Conservation (phyloP, 2,888 invertebrate genomes). For the Smittia aterrima region DNA sequence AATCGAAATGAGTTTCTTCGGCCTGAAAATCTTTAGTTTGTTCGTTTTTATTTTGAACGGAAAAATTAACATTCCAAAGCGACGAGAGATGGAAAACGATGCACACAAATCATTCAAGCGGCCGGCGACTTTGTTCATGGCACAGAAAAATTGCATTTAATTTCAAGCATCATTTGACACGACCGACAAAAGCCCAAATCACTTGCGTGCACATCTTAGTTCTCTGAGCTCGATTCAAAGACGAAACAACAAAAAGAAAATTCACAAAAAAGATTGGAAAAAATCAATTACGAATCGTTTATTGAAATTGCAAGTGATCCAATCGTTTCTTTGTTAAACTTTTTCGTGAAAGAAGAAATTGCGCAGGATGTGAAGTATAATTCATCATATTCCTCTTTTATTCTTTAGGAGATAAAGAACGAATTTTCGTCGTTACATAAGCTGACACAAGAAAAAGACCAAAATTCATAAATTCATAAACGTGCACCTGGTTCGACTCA, state of each 20-base stretch:
- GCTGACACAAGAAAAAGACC: not conserved
- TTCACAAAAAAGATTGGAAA: not conserved
- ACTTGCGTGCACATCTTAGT: not conserved
- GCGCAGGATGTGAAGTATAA: not conserved
- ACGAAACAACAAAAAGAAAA: not conserved
- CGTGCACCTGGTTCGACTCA: no score
- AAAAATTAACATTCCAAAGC: conserved; percentile 17
- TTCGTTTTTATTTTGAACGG: not conserved
- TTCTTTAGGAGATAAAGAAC: not conserved
- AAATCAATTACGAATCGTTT: not conserved
- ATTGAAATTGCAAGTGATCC: conserved; percentile 21
- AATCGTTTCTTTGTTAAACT: not conserved
- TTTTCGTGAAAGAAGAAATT: not conserved
- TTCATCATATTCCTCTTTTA: not conserved
- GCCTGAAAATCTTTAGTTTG: not conserved
- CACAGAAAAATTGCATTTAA: conserved; percentile 23
- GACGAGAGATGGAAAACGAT: not conserved
- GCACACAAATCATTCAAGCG: conserved; percentile 16
- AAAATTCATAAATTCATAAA: no score
- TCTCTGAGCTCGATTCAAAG: not conserved
- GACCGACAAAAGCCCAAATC: not conserved
- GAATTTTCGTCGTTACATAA: not conserved
- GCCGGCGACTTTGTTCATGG: not conserved
- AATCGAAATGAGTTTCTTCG: not conserved
- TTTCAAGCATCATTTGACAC: conserved; percentile 8